phyloP scores from a whole-genome alignment of 2,888 invertebrate species.

The Psylliodes chrysocephalus region DNA sequence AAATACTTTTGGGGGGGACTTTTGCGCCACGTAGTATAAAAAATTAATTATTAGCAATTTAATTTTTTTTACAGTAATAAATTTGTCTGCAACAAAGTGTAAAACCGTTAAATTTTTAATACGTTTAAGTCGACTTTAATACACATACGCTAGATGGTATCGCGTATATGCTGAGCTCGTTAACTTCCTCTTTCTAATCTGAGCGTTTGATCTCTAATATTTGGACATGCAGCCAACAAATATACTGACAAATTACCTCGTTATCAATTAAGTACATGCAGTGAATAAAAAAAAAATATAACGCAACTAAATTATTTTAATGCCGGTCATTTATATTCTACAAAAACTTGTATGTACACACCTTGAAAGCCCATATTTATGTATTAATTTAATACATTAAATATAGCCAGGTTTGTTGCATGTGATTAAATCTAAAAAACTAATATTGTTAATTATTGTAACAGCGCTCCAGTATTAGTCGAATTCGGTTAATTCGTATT shows the following conservation, averaged over 20 bases:
- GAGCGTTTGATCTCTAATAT: slow-evolving; percentile 35
- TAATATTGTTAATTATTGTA: neutral
- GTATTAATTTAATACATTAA: slow-evolving; percentile 33
- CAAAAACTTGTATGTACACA: slow-evolving; percentile 30
- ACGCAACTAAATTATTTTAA: slow-evolving; percentile 33
- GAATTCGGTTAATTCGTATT: neutral
- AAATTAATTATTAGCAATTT: no score
- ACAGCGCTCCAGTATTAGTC: neutral
- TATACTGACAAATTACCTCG: slow-evolving; percentile 39
- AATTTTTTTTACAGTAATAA: neutral
- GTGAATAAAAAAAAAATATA: slow-evolving; percentile 24
- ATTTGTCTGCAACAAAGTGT: slow-evolving; percentile 24
- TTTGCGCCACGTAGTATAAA: no score
- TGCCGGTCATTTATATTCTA: slow-evolving; percentile 34
- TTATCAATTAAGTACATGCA: slow-evolving; percentile 33
- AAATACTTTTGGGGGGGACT: no score
- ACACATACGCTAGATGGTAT: slow-evolving; percentile 22
- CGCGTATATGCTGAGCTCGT: slow-evolving; percentile 17
- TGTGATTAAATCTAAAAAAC: slow-evolving; percentile 16
- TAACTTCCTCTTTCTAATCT: slow-evolving; percentile 32
- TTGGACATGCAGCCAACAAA: slow-evolving; percentile 36
- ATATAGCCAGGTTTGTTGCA: slow-evolving; percentile 19
- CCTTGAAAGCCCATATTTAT: slow-evolving; percentile 28
- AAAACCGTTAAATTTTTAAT: slow-evolving; percentile 29
- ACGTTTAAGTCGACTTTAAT: slow-evolving; percentile 12